Percentiles rank a stretch among this genome's conserved stretches.
phyloP scores from a whole-genome alignment of 2,888 invertebrate genomes.

The Yponomeuta sedellus region DNA sequence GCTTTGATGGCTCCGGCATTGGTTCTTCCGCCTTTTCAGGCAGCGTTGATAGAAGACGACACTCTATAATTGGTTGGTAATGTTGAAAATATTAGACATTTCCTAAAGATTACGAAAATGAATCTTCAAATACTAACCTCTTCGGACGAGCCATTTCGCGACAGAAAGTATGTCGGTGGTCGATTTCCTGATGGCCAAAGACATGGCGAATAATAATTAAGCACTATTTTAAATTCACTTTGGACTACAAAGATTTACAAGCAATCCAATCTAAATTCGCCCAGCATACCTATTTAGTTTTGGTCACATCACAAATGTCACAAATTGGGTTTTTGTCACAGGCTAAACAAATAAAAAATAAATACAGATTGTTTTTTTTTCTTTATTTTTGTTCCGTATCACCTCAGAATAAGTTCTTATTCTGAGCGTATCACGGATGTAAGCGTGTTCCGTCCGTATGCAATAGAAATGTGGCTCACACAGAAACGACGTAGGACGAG shows the following conservation, averaged over 20 bases:
- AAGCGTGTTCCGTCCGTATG: too few species aligned
- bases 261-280: too few species aligned
- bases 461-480: too few species aligned
- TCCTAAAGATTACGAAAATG: neutral
- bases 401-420: too few species aligned
- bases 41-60: conserved; percentile 45
- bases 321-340: too few species aligned
- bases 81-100: neutral
- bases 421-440: too few species aligned
- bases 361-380: too few species aligned
- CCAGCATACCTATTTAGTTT: too few species aligned
- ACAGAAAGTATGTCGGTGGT: conserved; percentile 36
- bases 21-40: conserved; percentile 40
- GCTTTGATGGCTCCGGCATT: conserved; percentile 25
- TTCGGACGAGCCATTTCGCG: conserved; percentile 54
- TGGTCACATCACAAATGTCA: too few species aligned
- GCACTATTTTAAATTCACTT: neutral
- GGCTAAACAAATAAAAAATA: too few species aligned
- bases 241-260: neutral
- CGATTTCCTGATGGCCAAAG: conserved; percentile 46
- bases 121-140: conserved; percentile 46
- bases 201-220: conserved; percentile 33
- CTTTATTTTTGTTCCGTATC: too few species aligned
- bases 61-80: conserved; percentile 36
- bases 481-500: too few species aligned